Base-by-base conservation (phyloP, 2,797 vertebrate species). In the Halcyon leucocephala region DNA sequence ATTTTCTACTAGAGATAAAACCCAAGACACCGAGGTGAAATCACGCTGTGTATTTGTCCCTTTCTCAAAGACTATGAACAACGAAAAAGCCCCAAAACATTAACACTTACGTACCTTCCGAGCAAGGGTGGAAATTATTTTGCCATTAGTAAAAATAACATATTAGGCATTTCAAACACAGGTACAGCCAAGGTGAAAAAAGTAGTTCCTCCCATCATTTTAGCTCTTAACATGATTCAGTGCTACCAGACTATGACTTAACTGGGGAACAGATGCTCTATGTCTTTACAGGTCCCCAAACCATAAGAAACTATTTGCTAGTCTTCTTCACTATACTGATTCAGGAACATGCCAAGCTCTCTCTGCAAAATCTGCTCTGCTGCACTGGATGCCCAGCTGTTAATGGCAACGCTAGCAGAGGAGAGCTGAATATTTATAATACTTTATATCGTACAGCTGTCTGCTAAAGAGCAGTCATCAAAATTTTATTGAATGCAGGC, bases 341-440 rank as follows among this genome's bases (percentile, higher is more conserved):
- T 97, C 96, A 98, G 97, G 96, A 98, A 97, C 94, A 90, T 93
- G 97, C 97, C 97, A 98, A 94, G 95, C 97, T 97, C 97, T 97
- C 94, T 97, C 82, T 97, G 95, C 97, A 96, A 97, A 98, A 98
- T 98, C 97, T 98, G 98, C 97, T 98, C 97, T 97, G 96, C 97
- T 97, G 97, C 98, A 98, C 96, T 94, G 96, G 97, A 97, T 98
- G 98, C 97, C 98, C 98, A 98, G 98, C 98, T 98, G 98, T 98
- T 98, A 98, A 98, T 98, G 98, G 98, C 98, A 98, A 96, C 70
- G 86, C 97, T 98, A 92, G 96, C 95, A 98, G 97, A 97, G 97
- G 96, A 97, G 97, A 98, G 97, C 95, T 93, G 98, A 98, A 98
- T 98, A 98, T 98, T 98, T 98, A 98, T 98, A 98, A 98, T 98